Percentiles rank a stretch among this genome's conserved stretches.
phyloP scores from a whole-genome alignment of 2,888 invertebrate genomes.

The Agrochola litura region DNA sequence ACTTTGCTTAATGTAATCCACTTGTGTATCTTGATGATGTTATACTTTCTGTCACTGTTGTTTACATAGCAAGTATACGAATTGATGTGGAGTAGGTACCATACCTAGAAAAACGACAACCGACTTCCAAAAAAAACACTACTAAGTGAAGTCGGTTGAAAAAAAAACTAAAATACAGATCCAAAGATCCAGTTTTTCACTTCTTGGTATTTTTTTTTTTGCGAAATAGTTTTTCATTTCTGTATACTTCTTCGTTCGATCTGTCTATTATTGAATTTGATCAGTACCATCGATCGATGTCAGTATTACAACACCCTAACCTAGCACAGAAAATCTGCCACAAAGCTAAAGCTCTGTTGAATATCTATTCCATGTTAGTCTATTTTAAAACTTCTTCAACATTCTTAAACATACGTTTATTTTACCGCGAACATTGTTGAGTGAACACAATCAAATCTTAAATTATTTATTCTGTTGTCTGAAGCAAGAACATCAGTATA shows the following conservation, averaged over 20 bases:
- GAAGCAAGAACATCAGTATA: neutral
- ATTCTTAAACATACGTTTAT: neutral
- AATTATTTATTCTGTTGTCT: neutral
- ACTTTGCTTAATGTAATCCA: no score
- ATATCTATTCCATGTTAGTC: neutral
- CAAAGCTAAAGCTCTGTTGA: neutral
- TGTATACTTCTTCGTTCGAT: neutral
- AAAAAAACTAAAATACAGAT: no score
- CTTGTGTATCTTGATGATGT: no score
- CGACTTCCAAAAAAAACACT: no score
- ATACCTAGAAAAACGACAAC: no score
- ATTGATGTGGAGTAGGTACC: no score
- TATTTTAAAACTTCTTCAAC: neutral
- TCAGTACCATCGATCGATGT: neutral
- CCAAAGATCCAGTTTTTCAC: no score
- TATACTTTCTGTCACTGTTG: no score
- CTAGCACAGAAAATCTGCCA: neutral
- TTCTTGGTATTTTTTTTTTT: no score
- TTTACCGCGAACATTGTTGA: neutral
- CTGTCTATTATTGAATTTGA: neutral
- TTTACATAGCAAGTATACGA: no score
- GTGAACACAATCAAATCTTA: conserved; percentile 10
- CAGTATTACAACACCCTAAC: neutral
- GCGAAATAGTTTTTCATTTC: neutral
- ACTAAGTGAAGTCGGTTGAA: no score